Evolutionary conservation across 1,140 invertebrate species (phyloP), one percentile per base, ranked within the genome.

Genomic region (Dendroctonus valens): DNA sequence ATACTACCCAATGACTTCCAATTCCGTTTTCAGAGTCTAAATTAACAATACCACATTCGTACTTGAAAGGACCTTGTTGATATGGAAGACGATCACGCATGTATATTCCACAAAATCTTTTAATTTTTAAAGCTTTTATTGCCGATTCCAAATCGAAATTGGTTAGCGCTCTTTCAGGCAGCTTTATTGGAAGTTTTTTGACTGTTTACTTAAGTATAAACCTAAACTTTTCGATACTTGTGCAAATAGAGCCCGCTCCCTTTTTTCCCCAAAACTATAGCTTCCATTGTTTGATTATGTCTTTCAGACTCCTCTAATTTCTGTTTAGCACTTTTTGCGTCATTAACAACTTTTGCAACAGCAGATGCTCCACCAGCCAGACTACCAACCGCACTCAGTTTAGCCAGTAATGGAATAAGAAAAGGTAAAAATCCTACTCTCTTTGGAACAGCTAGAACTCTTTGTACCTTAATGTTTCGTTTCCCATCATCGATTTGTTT

Each of bases 361-460:
- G 59, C 59, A 54, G 44, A 54, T 51, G 38, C 59, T 55, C 38
- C 48, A 12, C 44, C 42, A 61, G 41, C 42, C 2, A 61, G 39
- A 54, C 14, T 12, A 41, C 59, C 50, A 14, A 61, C 6, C 12
- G 59, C 49, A 54, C 39, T n/a, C n/a, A n/a, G n/a, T n/a, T n/a
- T n/a, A n/a, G n/a, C 42, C 12, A 63, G 37, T 62, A 46, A 38
- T 37, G 58, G 42, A 65, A 62, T 26, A 41, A 67, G 5, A 52
- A 67, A 62, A 46, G 44, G 38, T 40, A 67, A 46, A 53, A 62
- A 62, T 15, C 59, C 58, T 8, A 44, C 59, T 26, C 14, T 14
- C 46, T 61, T 55, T 12, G 62, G 59, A 60, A 60, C 46, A 57
- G 59, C 50, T 66, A 44, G 14, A 7, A 66, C 42, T 66, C 64